Evolutionary conservation across 2,888 invertebrate genomes (phyloP).

Genomic region (Lasioglossum marginatum): DNA sequence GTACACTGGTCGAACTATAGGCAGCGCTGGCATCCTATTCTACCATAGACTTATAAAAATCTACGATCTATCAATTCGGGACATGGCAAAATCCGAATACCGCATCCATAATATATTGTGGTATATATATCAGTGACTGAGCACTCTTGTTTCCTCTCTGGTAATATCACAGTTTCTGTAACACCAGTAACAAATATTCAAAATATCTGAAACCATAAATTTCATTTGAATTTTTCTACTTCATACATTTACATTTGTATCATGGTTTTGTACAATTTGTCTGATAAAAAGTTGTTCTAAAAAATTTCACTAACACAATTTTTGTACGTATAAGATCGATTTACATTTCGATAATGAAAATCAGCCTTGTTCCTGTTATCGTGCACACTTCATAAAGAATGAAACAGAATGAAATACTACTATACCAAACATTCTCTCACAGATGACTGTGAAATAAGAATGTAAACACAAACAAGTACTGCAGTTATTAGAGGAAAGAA

Average conservation of each 20-base stretch:
- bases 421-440: constrained; percentile 38
- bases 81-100: too few species aligned
- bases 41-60: too few species aligned
- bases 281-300: neutral
- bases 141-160: too few species aligned
- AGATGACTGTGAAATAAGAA: constrained; percentile 58
- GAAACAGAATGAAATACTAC: constrained; percentile 23
- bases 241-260: neutral
- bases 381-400: constrained; percentile 23
- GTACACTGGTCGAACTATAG: too few species aligned
- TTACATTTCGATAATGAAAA: constrained; percentile 33
- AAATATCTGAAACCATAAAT: neutral
- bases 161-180: neutral
- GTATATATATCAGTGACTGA: too few species aligned
- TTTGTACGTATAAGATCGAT: neutral
- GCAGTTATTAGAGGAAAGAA: constrained; percentile 26
- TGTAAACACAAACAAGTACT: constrained; percentile 60
- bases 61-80: too few species aligned
- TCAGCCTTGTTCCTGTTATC: constrained; percentile 24
- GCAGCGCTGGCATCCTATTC: too few species aligned
- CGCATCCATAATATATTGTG: too few species aligned
- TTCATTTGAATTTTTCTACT: neutral
- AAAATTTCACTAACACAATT: neutral
- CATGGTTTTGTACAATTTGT: neutral
- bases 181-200: neutral